Percentiles rank a stretch among this genome's conserved stretches.
Conservation (phyloP, 2,113 vertebrate species). For the Hippocampus zosterae region DNA sequence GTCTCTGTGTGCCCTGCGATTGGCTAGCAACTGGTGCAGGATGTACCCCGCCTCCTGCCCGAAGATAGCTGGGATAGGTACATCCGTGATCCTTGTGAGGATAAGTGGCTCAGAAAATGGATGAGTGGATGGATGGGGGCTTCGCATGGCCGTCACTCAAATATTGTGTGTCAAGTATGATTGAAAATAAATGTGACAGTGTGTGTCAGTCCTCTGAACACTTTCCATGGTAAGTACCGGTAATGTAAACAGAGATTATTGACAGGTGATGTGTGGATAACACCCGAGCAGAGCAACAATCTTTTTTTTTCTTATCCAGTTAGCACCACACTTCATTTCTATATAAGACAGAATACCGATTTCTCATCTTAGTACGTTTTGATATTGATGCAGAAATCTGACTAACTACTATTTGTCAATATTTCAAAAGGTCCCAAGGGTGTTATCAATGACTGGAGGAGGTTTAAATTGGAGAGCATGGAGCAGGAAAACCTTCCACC, state of each 20-base stretch:
- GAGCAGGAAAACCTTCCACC: slow-evolving; percentile 77
- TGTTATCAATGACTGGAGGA: slow-evolving; percentile 96
- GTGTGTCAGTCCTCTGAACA: not conserved
- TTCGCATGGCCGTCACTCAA: not conserved
- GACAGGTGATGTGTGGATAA: not conserved
- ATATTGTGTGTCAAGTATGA: not conserved
- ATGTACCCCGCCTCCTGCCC: too few species aligned
- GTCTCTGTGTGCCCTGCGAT: too few species aligned
- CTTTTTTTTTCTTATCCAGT: not conserved
- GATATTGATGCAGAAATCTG: not conserved
- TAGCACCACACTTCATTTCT: not conserved
- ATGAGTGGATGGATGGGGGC: not conserved
- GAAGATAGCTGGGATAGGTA: too few species aligned
- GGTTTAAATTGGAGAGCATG: slow-evolving; percentile 93
- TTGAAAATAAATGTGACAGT: not conserved
- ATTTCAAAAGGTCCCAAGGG: slow-evolving; percentile 86
- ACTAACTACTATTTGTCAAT: not conserved
- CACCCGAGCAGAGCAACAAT: not conserved
- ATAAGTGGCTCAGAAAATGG: too few species aligned
- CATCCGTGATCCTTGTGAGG: too few species aligned
- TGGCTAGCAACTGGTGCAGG: too few species aligned
- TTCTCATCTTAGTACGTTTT: not conserved
- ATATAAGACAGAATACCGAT: not conserved
- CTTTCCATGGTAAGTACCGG: not conserved
- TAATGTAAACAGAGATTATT: not conserved